A percentile compares a stretch with the other conserved stretches of the same genome.
Conservation (phyloP, 2,888 invertebrate species). For the Physocephala rufipes region DNA sequence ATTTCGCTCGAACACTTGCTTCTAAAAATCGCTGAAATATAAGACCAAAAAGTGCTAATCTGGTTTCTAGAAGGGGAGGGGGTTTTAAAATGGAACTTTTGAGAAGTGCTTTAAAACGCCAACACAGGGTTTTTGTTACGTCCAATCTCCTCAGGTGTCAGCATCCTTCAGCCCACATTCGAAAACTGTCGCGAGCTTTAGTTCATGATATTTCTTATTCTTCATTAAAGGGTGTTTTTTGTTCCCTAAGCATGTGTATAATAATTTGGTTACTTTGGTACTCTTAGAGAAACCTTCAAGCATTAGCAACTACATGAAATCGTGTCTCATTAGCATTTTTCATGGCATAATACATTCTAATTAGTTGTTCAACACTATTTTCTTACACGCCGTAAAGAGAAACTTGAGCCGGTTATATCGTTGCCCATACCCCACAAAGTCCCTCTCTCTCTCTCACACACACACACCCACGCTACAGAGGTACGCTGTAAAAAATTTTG, state of each 20-base stretch:
- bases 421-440: not conserved
- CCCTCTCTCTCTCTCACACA: not conserved
- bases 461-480: not conserved
- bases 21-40: too few species aligned
- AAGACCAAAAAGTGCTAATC: too few species aligned
- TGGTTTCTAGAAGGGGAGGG: too few species aligned
- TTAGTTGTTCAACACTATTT: conserved; percentile 30
- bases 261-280: too few species aligned
- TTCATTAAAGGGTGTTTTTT: too few species aligned
- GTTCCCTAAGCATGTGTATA: too few species aligned
- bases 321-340: conserved; percentile 35
- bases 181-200: too few species aligned
- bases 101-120: not conserved
- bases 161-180: not conserved
- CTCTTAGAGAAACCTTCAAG: not conserved
- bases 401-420: not conserved
- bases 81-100: too few species aligned
- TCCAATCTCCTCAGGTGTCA: not conserved
- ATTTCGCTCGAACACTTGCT: too few species aligned
- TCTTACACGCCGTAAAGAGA: conserved; percentile 15
- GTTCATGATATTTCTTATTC: too few species aligned
- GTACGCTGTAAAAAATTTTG: too few species aligned
- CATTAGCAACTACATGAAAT: conserved; percentile 12
- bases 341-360: conserved; percentile 34
- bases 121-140: not conserved